A percentile compares a stretch with the other conserved stretches of the same genome.
These are phyloP conservation scores for Melanotaenia parkinsoni DNA, from an alignment of 2,797 vertebrate species.

Conservation along the genomic window DNA sequence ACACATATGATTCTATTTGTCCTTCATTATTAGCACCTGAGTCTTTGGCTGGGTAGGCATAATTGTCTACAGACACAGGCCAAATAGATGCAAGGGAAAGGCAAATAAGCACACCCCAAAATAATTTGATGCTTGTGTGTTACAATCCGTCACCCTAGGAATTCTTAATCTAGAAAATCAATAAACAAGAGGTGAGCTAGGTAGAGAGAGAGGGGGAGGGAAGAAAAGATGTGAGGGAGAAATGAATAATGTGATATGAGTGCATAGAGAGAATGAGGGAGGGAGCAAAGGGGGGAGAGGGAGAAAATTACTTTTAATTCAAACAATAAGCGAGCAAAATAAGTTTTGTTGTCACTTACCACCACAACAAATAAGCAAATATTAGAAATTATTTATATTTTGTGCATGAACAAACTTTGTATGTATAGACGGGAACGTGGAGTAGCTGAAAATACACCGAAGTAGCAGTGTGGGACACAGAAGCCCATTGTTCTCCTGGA, in stretches of 20 bases:
- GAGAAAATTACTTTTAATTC: conserved; percentile 38
- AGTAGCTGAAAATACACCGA: conserved; percentile 62
- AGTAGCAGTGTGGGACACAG: conserved; percentile 84
- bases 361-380: conserved; percentile 26
- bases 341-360: conserved; percentile 26
- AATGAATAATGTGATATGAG: conserved; percentile 74
- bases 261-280: conserved; percentile 78
- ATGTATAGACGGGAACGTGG: conserved; percentile 40
- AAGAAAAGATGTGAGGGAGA: conserved; percentile 58
- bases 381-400: conserved; percentile 8
- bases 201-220: conserved; percentile 41
- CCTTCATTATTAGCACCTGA: conserved; percentile 99
- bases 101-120: conserved; percentile 99
- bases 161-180: conserved; percentile 99
- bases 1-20: conserved; percentile 99
- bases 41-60: conserved; percentile 97
- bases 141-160: conserved; percentile 97
- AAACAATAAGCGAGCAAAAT: conserved; percentile 31
- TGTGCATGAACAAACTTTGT: conserved; percentile 4
- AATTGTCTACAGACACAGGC: conserved; percentile 99
- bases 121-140: conserved; percentile 99
- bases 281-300: conserved; percentile 29
- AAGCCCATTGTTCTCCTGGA: conserved; percentile 91
- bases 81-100: conserved; percentile 99
- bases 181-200: conserved; percentile 96